phyloP scores from a whole-genome alignment of 2,888 invertebrate species.

The Ethmia dodecea region DNA sequence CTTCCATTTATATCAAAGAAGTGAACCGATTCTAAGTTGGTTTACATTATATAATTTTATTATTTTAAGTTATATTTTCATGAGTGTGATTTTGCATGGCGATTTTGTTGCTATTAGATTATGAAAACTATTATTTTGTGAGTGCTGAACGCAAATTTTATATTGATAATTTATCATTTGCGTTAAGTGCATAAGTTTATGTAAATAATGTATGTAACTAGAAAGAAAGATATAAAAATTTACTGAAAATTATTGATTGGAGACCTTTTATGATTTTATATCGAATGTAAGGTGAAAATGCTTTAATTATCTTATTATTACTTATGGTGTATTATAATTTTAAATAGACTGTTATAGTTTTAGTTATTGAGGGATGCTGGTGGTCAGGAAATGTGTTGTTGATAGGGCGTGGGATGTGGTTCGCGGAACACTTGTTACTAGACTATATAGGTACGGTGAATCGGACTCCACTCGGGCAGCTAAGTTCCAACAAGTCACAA shows the following conservation, averaged over 20 bases:
- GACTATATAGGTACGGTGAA: conserved; percentile 11
- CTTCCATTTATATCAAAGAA: conserved; percentile 78
- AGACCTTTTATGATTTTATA: conserved; percentile 70
- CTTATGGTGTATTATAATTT: conserved; percentile 74
- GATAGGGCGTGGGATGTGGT: conserved; percentile 18
- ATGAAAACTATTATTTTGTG: conserved; percentile 46
- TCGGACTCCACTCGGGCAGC: conserved; percentile 30
- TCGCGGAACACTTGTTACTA: conserved; percentile 18
- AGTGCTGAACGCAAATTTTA: conserved; percentile 54
- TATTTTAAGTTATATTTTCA: conserved; percentile 61
- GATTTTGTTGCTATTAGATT: conserved; percentile 66
- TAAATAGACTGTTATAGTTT: conserved; percentile 77
- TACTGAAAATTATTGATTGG: conserved; percentile 58
- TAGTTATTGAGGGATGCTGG: conserved; percentile 58
- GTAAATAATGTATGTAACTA: conserved; percentile 66
- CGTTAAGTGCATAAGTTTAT: conserved; percentile 47
- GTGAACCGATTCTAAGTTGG: conserved; percentile 70
- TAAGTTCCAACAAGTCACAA: conserved; percentile 44
- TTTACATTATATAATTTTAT: conserved; percentile 60
- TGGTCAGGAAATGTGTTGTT: conserved; percentile 43
- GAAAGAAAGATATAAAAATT: conserved; percentile 45
- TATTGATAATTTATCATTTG: conserved; percentile 63
- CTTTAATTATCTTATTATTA: conserved; percentile 76
- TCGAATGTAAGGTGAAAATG: conserved; percentile 75
- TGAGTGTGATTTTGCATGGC: conserved; percentile 74